Conservation (phyloP, 2,113 vertebrate genomes). For the Rhombomys opimus region DNA sequence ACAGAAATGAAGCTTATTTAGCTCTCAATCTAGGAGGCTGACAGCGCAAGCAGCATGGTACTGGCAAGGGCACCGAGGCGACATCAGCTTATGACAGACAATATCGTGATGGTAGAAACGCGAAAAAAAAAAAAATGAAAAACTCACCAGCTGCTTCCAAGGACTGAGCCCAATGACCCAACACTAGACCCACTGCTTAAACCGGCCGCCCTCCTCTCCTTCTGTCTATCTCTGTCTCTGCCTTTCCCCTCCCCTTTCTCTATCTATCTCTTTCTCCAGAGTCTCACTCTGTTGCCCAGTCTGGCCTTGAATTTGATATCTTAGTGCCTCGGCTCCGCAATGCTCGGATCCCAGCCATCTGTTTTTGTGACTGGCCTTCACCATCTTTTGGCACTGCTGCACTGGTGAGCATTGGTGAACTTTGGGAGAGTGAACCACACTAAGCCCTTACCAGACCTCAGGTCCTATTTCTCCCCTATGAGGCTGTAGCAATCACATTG, state of each 20-base stretch:
- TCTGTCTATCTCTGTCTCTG: neutral
- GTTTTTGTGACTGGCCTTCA: neutral
- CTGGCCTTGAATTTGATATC: neutral
- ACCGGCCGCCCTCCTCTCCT: too few species aligned
- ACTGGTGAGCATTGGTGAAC: too few species aligned
- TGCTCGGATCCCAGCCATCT: neutral
- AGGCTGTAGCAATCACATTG: fast-evolving
- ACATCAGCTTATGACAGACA: too few species aligned
- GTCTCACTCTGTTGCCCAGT: neutral
- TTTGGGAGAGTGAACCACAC: neutral
- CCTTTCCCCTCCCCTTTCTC: neutral
- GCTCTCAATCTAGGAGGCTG: neutral
- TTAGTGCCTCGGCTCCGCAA: neutral
- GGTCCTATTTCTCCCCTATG: neutral
- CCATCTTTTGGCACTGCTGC: neutral
- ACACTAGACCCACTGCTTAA: neutral
- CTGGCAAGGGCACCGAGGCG: neutral
- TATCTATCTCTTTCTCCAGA: neutral
- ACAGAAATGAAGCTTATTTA: neutral
- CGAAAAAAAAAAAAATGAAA: neutral
- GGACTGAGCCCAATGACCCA: neutral
- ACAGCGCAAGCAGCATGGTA: neutral
- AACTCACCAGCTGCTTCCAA: neutral
- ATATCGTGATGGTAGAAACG: neutral
- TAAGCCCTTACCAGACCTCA: neutral